phyloP scores from a whole-genome alignment of 1,140 invertebrate genomes.

The Stegodyphus dumicola region DNA sequence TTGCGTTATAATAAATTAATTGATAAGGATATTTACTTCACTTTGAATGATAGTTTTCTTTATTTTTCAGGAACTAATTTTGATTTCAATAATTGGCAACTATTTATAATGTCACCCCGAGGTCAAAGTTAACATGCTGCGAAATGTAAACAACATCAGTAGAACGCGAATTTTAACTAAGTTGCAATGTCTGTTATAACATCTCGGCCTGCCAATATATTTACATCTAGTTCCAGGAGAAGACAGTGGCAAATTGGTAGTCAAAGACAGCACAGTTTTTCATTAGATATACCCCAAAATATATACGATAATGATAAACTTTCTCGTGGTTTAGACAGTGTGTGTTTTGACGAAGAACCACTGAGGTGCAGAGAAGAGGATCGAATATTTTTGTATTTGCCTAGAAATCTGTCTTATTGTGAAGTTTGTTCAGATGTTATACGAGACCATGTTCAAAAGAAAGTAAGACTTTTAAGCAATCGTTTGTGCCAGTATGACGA shows the following conservation, averaged over 20 bases:
- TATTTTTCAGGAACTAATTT: not conserved
- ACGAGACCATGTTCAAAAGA: conserved; percentile 56
- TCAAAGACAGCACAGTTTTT: conserved; percentile 57
- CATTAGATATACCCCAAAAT: conserved; percentile 49
- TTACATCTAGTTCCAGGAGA: conserved; percentile 27
- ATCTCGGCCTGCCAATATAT: conserved; percentile 35
- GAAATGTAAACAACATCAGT: not conserved
- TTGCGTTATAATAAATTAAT: no score
- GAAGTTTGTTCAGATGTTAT: conserved; percentile 61
- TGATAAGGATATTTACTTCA: no score
- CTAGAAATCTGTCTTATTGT: conserved; percentile 58
- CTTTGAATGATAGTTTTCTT: no score
- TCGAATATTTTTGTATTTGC: conserved; percentile 51
- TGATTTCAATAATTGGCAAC: not conserved
- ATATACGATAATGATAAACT: conserved; percentile 56
- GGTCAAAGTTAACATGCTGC: conserved; percentile 38
- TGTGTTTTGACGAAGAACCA: conserved; percentile 32
- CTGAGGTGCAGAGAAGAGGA: conserved; percentile 53
- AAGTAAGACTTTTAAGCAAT: conserved; percentile 48
- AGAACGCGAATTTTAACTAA: not conserved
- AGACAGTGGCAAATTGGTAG: conserved; percentile 35
- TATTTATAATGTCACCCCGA: conserved; percentile 32
- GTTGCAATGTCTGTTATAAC: conserved; percentile 34
- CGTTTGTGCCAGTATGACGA: conserved; percentile 51
- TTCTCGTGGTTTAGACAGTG: conserved; percentile 41